Conservation (phyloP, 2,888 invertebrate genomes). For the Drosophila acutilabella region DNA sequence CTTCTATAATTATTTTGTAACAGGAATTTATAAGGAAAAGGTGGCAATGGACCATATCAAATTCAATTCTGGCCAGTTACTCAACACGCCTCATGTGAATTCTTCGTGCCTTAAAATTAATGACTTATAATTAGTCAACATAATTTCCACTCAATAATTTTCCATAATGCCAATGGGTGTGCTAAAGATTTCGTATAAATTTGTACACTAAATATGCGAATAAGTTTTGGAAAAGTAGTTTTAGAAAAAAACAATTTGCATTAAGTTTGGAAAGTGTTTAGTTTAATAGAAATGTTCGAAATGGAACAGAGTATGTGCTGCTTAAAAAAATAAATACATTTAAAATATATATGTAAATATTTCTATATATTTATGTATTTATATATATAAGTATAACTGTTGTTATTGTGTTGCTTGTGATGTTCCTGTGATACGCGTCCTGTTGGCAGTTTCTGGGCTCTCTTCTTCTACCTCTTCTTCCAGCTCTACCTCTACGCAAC, state of each 20-base stretch:
- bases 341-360: too few species aligned
- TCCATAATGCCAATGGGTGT: conserved; percentile 44
- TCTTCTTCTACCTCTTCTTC: conserved; percentile 40
- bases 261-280: conserved; percentile 25
- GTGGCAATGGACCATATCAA: conserved; percentile 57
- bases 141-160: conserved; percentile 74
- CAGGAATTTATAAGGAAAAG: conserved; percentile 24
- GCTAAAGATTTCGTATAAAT: conserved; percentile 25
- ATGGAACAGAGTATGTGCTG: neutral
- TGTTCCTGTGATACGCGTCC: conserved; percentile 47
- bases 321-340: too few species aligned
- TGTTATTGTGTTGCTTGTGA: conserved; percentile 30
- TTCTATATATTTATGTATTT: neutral
- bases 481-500: conserved; percentile 52
- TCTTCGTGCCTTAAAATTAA: conserved; percentile 49
- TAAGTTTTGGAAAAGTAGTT: conserved; percentile 32
- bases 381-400: conserved; percentile 40
- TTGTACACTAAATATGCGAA: conserved; percentile 31
- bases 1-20: neutral
- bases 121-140: conserved; percentile 70
- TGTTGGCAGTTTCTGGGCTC: conserved; percentile 50
- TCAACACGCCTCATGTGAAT: conserved; percentile 24
- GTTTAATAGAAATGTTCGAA: conserved; percentile 15
- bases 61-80: conserved; percentile 48
- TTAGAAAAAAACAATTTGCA: conserved; percentile 46